Evolutionary conservation across 2,888 invertebrate genomes (phyloP).

Genomic region (Lasioglossum calceatum): DNA sequence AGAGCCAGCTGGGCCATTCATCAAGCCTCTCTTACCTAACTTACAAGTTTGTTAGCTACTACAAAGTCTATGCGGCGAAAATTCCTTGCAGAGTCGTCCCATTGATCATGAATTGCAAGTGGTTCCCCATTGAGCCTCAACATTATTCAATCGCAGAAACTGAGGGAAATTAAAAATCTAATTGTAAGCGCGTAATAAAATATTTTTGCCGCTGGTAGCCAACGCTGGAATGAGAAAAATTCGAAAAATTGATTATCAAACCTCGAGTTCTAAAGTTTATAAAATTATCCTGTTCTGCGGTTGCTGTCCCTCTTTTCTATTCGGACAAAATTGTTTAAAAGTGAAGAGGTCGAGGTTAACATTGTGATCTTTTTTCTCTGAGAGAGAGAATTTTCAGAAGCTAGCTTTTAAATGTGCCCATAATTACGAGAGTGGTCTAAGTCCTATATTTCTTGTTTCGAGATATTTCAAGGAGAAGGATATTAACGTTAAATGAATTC

Average conservation of each 20-base stretch:
- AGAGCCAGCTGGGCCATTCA: constrained; percentile 18
- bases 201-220: neutral
- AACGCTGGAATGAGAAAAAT: too few relatives aligned
- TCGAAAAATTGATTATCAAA: neutral
- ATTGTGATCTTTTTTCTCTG: neutral
- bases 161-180: neutral
- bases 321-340: neutral
- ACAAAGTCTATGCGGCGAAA: constrained; percentile 6
- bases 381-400: neutral
- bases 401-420: neutral
- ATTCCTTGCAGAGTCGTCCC: constrained; percentile 22
- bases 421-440: too few relatives aligned
- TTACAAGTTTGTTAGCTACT: constrained; percentile 7
- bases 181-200: neutral
- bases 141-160: neutral
- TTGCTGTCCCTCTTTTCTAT: too few relatives aligned
- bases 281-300: neutral
- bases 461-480: too few relatives aligned
- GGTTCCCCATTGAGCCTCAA: neutral
- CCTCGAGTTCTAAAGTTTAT: neutral
- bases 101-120: neutral
- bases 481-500: too few relatives aligned
- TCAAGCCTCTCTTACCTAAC: constrained; percentile 10
- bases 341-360: neutral
- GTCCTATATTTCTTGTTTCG: too few relatives aligned